Evolutionary conservation across 2,113 vertebrate genomes (phyloP), one percentile per base, ranked within the genome.

Genomic region (Bubalus kerabau): DNA sequence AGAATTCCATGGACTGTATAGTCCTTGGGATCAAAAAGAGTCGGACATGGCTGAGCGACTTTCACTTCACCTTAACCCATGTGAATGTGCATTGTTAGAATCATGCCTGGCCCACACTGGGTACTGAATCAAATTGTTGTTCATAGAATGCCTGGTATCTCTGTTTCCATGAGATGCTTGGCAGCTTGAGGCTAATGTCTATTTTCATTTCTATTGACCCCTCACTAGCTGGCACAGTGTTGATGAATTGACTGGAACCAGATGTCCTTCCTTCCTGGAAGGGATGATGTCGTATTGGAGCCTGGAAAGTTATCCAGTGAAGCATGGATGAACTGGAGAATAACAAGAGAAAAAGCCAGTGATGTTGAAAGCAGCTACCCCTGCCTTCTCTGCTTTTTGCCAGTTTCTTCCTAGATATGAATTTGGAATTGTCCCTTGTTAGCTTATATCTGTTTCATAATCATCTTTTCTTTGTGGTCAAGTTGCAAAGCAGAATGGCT

Each of bases 401-500:
- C 0, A 11, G 32, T 57, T 76, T 59, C 43, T 86, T 80, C 64
- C 30, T 64, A 12, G 28, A n/a, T 84, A 24, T 30, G 46, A 43
- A 36, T 74, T 28, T 54, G 62, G 78, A 67, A 32, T 16, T 43
- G 43, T 50, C 91, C 40, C 23, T 93, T 84, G 95, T 96, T 96
- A 95, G 13, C 57, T 83, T 11, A 12, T 48, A 46, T 64, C 59
- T 92, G 74, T 81, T 83, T 93, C 88, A 76, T 23, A 50, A 43
- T 92, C 67, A 6, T 13, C 40, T 30, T 92, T 80, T 88, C 85
- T 97, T 88, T 90, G 76, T 50, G 46, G 76, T 87, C 23, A 94
- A 94, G 60, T 97, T 93, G 67, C 94, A 94, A 92, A 89, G 76
- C n/a, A 94, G 96, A 95, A 91, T 96, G 81, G 86, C 82, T 91